Evolutionary conservation across 2,888 invertebrate species (phyloP).

Genomic region (Leptarthrus brevirostris): DNA sequence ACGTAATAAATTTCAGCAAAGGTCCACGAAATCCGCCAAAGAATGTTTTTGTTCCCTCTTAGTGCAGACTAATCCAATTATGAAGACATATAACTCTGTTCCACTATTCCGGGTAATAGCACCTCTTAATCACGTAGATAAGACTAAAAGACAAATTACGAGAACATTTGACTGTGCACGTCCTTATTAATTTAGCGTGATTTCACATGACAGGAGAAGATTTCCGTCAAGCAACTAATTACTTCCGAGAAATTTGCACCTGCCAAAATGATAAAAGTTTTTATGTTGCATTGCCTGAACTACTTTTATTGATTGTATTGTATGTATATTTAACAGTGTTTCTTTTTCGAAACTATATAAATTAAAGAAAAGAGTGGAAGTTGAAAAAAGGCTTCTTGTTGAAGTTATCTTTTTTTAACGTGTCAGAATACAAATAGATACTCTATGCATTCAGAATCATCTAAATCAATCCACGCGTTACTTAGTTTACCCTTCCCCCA

Average conservation of each 20-base stretch:
- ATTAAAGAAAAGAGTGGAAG: too few relatives aligned
- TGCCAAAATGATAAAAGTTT: neutral
- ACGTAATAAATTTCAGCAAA: neutral
- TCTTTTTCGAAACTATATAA: too few relatives aligned
- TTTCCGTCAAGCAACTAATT: neutral
- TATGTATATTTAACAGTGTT: too few relatives aligned
- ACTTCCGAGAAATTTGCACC: neutral
- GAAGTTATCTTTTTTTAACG: too few relatives aligned
- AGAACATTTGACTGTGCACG: slow-evolving; percentile 15
- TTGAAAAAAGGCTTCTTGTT: too few relatives aligned
- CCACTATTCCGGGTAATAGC: neutral
- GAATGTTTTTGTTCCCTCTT: slow-evolving; percentile 7
- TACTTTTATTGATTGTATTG: too few relatives aligned
- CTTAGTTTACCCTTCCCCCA: too few relatives aligned
- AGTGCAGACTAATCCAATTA: slow-evolving; percentile 37
- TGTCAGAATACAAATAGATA: too few relatives aligned
- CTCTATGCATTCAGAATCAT: too few relatives aligned
- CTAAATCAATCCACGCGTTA: too few relatives aligned
- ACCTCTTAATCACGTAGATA: slow-evolving; percentile 23
- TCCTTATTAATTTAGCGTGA: slow-evolving; percentile 18
- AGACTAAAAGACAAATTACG: slow-evolving; percentile 18
- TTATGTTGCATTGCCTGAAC: too few relatives aligned
- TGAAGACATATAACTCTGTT: slow-evolving; percentile 26
- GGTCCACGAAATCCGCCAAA: neutral
- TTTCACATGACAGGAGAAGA: neutral